phyloP scores from a whole-genome alignment of 2,797 vertebrate genomes.

The Brotogeris chrysoptera region DNA sequence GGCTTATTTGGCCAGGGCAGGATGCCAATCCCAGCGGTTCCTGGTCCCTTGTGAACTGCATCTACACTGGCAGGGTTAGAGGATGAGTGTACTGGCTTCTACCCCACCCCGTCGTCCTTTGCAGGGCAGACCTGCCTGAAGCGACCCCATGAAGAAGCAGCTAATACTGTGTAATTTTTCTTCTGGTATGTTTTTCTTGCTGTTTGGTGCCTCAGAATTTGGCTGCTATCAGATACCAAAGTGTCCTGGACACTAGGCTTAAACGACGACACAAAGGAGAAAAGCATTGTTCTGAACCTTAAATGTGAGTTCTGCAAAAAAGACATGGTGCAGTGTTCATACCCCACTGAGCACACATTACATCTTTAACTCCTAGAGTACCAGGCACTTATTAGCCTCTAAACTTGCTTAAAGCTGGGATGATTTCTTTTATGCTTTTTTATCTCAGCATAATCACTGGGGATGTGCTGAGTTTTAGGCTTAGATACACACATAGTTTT shows the following conservation, averaged over 20 bases:
- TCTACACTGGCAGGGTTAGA: neutral
- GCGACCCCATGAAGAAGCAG: accelerated
- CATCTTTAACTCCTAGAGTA: neutral
- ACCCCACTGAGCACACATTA: neutral
- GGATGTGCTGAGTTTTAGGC: neutral
- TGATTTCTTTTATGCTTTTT: neutral
- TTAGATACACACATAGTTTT: neutral
- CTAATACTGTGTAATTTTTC: neutral
- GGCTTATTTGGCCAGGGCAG: neutral
- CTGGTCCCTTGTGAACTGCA: neutral
- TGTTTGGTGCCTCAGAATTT: neutral
- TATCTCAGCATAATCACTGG: accelerated
- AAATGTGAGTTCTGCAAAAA: neutral
- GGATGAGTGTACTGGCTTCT: accelerated
- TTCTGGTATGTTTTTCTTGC: neutral
- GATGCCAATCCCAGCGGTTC: neutral
- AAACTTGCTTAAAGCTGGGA: neutral
- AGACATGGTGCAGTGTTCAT: neutral
- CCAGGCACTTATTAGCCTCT: neutral
- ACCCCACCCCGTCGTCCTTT: too few relatives aligned
- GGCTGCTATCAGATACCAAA: neutral
- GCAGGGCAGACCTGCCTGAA: neutral
- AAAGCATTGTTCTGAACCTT: neutral
- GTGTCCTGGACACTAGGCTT: neutral
- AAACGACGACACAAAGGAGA: neutral